These are phyloP conservation scores for Chrysopa pallens DNA, from an alignment of 1,140 invertebrate species.

Conservation along the genomic window DNA sequence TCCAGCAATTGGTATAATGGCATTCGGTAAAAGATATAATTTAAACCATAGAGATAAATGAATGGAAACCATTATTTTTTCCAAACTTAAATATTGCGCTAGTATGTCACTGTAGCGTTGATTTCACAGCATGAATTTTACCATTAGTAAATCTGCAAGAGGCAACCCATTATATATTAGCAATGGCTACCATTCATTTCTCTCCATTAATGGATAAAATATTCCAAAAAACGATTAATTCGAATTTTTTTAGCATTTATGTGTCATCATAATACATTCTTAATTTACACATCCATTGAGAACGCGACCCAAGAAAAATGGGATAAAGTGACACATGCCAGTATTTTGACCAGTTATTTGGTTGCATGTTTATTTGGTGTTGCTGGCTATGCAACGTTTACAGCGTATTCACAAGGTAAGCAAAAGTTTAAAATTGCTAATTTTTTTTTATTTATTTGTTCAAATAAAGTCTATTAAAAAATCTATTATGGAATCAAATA, in stretches of 20 bases:
- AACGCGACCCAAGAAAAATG: conserved; percentile 59
- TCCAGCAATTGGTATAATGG: conserved; percentile 72
- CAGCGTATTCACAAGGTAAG: conserved; percentile 59
- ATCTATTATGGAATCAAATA: no score
- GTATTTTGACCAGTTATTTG: conserved; percentile 51
- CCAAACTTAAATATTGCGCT: no score
- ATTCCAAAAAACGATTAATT: background rate
- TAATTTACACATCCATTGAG: conserved; percentile 68
- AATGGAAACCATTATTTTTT: no score
- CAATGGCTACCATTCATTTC: background rate
- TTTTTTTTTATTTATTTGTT: background rate
- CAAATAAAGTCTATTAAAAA: background rate
- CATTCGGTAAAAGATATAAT: conserved; percentile 45
- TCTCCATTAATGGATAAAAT: no score
- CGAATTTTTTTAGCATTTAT: conserved; percentile 48
- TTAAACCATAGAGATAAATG: no score
- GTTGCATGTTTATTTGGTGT: conserved; percentile 57
- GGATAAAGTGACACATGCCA: conserved; percentile 68
- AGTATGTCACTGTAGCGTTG: no score
- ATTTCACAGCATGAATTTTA: no score
- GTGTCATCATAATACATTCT: conserved; percentile 83
- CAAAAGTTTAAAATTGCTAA: background rate
- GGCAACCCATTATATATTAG: background rate
- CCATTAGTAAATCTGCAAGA: no score
- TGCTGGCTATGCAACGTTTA: conserved; percentile 70